These are phyloP conservation scores for Drosophila mimica DNA, from an alignment of 2,888 invertebrate species.

Conservation along the genomic window DNA sequence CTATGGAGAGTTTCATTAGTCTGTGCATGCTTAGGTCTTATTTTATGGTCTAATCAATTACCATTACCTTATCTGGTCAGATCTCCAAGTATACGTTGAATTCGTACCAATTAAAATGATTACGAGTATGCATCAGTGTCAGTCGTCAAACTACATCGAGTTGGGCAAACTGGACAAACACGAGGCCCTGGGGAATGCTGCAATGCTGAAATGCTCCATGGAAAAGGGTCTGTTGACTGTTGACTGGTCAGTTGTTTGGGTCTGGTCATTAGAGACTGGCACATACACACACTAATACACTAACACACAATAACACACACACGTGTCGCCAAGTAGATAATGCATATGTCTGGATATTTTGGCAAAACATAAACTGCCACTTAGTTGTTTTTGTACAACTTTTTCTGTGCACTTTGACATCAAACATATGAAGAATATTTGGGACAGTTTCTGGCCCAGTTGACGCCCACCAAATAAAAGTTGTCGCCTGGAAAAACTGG, in stretches of 20 bases:
- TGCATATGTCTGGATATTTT: conserved; percentile 47
- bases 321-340: conserved; percentile 23
- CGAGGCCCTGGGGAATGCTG: conserved; percentile 37
- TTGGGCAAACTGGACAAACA: conserved; percentile 11
- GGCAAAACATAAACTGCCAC: conserved; percentile 51
- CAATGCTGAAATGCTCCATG: conserved; percentile 31
- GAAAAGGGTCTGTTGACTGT: conserved; percentile 15
- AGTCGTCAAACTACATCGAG: neutral
- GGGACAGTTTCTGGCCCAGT: conserved; percentile 9
- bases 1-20: conserved; percentile 4
- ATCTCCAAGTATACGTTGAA: conserved; percentile 46
- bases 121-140: conserved; percentile 59
- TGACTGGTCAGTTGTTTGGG: conserved; percentile 24
- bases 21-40: neutral
- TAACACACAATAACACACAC: neutral
- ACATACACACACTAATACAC: neutral
- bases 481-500: conserved; percentile 47
- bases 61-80: conserved; percentile 57
- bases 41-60: conserved; percentile 66
- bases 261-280: conserved; percentile 17
- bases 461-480: conserved; percentile 31
- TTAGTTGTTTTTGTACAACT: conserved; percentile 28
- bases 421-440: conserved; percentile 12
- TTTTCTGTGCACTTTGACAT: conserved; percentile 37
- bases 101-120: conserved; percentile 70